Evolutionary conservation across 1,140 invertebrate species (phyloP).

Genomic region (Diachasma alloeum): DNA sequence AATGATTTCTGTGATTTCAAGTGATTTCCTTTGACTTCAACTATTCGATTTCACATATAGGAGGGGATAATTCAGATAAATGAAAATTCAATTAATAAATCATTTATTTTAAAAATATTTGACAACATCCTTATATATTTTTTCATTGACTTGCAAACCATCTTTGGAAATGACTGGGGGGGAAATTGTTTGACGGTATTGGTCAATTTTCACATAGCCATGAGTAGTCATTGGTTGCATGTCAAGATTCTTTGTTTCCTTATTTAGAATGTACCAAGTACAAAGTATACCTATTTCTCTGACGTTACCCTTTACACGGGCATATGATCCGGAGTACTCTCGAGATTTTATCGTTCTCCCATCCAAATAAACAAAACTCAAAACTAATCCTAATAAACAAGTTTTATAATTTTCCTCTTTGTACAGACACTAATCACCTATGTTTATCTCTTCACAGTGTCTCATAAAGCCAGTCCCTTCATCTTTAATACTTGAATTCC

Average conservation of each 20-base stretch:
- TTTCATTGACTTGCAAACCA: no score
- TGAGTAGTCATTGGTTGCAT: background rate
- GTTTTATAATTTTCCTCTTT: conserved; percentile 12
- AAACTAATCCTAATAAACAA: conserved; percentile 16
- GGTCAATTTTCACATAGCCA: background rate
- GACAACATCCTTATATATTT: no score
- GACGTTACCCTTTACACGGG: background rate
- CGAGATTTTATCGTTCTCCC: background rate
- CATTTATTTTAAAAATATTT: no score
- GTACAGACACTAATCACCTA: conserved; percentile 13
- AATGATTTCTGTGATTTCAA: no score
- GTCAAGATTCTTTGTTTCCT: conserved; percentile 1
- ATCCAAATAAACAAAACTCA: conserved; percentile 12
- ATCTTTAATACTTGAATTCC: background rate
- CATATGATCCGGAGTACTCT: conserved; percentile 9
- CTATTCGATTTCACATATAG: no score
- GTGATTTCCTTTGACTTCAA: no score
- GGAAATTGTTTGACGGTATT: no score
- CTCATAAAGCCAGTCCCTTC: background rate
- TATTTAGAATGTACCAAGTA: conserved; percentile 13
- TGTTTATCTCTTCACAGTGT: background rate
- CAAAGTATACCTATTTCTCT: conserved; percentile 7
- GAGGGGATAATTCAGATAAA: no score
- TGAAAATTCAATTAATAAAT: no score
- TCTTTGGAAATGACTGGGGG: no score